A percentile compares a stretch with the other conserved stretches of the same genome.
Evolutionary conservation across 1,140 invertebrate species (phyloP).

Genomic region (Anastrepha obliqua): DNA sequence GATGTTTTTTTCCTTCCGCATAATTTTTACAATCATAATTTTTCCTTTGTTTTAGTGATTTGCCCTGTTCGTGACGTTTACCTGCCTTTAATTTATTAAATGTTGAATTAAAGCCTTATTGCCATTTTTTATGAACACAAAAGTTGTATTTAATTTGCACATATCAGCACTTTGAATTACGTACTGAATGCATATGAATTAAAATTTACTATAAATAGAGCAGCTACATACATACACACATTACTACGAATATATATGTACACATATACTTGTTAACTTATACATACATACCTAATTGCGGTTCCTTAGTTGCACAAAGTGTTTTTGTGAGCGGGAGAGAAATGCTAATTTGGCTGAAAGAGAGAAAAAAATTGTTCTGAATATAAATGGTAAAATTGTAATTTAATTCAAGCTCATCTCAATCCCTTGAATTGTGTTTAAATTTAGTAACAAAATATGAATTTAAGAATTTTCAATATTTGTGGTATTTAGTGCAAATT

Average conservation of each 20-base stretch:
- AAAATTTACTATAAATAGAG: neutral
- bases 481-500: too few relatives aligned
- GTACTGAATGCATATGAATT: neutral
- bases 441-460: too few relatives aligned
- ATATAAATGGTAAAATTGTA: neutral
- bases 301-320: neutral
- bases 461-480: too few relatives aligned
- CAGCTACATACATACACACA: too few relatives aligned
- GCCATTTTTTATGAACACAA: conserved; percentile 1
- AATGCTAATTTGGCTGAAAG: neutral
- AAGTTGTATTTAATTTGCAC: conserved; percentile 35
- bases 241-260: too few relatives aligned
- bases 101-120: neutral
- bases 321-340: too few relatives aligned
- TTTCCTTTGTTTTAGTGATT: neutral
- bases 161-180: neutral
- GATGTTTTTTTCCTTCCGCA: neutral
- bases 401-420: neutral
- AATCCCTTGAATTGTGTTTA: too few relatives aligned
- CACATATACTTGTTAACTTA: too few relatives aligned
- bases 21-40: neutral
- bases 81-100: conserved; percentile 13
- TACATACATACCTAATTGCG: neutral
- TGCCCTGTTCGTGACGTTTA: neutral
- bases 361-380: neutral